A percentile compares a stretch with the other conserved stretches of the same genome.
phyloP scores from a whole-genome alignment of 2,113 vertebrate species.

The Clarias batrachus region DNA sequence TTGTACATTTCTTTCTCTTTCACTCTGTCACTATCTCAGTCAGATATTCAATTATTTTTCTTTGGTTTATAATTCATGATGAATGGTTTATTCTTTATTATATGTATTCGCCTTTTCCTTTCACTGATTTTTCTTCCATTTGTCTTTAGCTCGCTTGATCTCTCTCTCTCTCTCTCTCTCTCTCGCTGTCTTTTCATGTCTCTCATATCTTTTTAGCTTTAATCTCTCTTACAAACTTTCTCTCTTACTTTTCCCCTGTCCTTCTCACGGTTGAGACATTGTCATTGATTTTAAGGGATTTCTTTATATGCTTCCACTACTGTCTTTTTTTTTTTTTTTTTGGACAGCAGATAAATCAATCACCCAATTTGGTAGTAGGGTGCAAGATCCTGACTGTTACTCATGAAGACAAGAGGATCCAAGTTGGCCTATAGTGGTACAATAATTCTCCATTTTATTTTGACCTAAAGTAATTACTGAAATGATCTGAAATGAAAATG shows the following conservation, averaged over 20 bases:
- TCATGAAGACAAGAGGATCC: background rate
- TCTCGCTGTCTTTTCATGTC: background rate
- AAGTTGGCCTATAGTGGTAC: background rate
- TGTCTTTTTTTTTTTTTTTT: background rate
- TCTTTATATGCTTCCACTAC: background rate
- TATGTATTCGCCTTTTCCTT: background rate
- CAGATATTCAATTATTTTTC: background rate
- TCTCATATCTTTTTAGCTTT: background rate
- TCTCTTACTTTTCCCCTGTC: background rate
- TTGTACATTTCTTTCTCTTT: slow-evolving; percentile 3
- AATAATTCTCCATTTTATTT: background rate
- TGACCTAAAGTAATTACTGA: background rate
- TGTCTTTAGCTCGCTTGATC: background rate
- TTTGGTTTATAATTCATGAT: background rate
- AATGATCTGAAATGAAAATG: background rate
- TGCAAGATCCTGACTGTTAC: background rate
- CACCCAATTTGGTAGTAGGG: background rate
- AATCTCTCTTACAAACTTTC: background rate
- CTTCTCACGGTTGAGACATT: background rate
- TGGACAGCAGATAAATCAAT: too few relatives aligned
- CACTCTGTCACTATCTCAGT: background rate
- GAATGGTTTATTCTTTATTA: background rate
- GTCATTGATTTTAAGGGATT: background rate
- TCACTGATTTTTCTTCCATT: background rate
- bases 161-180: background rate